phyloP scores from a whole-genome alignment of 2,797 vertebrate species.

The Acanthopagrus latus region DNA sequence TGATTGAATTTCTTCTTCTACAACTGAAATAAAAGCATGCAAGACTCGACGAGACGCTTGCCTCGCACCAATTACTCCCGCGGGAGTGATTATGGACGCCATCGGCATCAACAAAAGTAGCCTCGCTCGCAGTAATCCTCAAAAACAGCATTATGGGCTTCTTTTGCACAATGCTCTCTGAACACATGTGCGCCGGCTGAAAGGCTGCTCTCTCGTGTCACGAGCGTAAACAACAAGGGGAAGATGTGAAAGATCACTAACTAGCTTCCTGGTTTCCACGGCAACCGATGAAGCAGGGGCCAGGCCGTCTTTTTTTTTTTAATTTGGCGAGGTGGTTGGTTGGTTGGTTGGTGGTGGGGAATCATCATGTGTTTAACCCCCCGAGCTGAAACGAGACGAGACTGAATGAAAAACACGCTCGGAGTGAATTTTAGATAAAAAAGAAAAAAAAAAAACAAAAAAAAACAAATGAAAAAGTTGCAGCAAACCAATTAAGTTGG shows the following conservation, averaged over 20 bases:
- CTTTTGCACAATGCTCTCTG: conserved; percentile 5
- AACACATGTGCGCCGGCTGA: conserved; percentile 24
- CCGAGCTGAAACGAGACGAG: conserved; percentile 12
- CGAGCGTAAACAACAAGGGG: conserved; percentile 35
- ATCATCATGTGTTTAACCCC: conserved; percentile 39
- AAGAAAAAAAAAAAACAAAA: neutral
- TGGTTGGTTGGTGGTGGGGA: neutral
- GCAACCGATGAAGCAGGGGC: conserved; percentile 55
- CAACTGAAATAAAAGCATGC: neutral
- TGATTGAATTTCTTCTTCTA: neutral
- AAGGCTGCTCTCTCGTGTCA: conserved; percentile 34
- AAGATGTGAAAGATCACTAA: conserved; percentile 69
- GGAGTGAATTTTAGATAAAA: neutral
- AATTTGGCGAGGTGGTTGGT: no score
- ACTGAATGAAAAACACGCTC: neutral
- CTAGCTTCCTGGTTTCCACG: conserved; percentile 72
- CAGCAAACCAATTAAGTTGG: conserved; percentile 9
- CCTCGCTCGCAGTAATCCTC: conserved; percentile 1
- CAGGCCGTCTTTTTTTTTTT: conserved; percentile 29
- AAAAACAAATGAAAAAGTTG: neutral
- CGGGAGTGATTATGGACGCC: conserved; percentile 2
- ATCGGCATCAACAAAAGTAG: conserved; percentile 17
- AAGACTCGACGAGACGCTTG: neutral
- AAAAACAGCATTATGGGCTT: neutral
- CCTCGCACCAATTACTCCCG: neutral